Percentiles rank a stretch among this genome's conserved stretches.
phyloP scores from a whole-genome alignment of 2,888 invertebrate species.

The Tipula helvola region DNA sequence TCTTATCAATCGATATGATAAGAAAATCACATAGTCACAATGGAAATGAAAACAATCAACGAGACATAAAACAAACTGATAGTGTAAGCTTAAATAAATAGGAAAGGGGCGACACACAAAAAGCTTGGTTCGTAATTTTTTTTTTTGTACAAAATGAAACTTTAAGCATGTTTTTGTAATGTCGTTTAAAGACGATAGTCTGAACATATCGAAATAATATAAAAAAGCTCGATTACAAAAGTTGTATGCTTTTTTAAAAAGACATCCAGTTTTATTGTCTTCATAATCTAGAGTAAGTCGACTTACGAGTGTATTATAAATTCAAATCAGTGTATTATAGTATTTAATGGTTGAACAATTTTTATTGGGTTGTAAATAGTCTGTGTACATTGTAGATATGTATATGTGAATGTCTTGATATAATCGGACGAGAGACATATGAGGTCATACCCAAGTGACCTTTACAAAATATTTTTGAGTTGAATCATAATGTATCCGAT shows the following conservation, averaged over 20 bases:
- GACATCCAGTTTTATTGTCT: not conserved
- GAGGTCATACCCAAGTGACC: not conserved
- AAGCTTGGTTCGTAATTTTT: not conserved
- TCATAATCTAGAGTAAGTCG: not conserved
- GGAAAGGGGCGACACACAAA: not conserved
- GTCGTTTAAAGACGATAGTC: not conserved
- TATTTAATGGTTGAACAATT: not conserved
- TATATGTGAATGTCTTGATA: not conserved
- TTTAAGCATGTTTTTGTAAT: not conserved
- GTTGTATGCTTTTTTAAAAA: not conserved
- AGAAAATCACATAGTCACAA: not conserved
- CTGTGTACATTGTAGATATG: not conserved
- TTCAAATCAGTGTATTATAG: not conserved
- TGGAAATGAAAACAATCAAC: conserved; percentile 4
- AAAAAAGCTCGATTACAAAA: not conserved
- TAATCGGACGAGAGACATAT: not conserved
- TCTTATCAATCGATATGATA: not conserved
- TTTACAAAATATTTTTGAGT: not conserved
- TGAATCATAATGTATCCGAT: not conserved
- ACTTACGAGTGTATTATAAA: not conserved
- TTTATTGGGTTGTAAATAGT: not conserved
- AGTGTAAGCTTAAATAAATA: not conserved
- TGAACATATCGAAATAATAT: not conserved
- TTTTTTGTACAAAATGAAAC: not conserved
- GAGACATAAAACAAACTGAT: not conserved